These are phyloP conservation scores for Ichneumoninae sp. DNA, from an alignment of 2,888 invertebrate species.

Conservation along the genomic window DNA sequence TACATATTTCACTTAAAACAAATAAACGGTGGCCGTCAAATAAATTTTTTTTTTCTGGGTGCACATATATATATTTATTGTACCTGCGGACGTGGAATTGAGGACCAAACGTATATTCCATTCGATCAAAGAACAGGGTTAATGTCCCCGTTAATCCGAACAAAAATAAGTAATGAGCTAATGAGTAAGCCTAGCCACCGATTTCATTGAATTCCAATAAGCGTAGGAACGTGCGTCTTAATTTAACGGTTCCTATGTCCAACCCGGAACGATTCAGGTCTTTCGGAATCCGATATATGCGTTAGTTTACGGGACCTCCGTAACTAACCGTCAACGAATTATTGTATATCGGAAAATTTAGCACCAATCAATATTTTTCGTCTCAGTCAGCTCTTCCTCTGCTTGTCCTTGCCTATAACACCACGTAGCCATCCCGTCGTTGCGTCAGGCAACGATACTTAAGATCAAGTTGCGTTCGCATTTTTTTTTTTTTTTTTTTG, in stretches of 20 bases:
- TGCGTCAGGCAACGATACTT: too few relatives aligned
- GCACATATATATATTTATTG: too few relatives aligned
- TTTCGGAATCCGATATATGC: neutral
- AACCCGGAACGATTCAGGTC: neutral
- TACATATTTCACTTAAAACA: too few relatives aligned
- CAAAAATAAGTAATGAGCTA: conserved; percentile 16
- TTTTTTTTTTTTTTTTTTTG: too few relatives aligned
- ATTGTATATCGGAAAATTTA: neutral
- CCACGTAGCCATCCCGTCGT: too few relatives aligned
- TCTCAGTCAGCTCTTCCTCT: too few relatives aligned
- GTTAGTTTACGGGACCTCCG: neutral
- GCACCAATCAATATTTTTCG: too few relatives aligned
- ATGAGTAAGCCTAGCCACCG: neutral
- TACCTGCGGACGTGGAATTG: neutral
- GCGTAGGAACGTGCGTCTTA: conserved; percentile 68
- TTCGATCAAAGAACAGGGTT: neutral
- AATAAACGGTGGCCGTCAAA: too few relatives aligned
- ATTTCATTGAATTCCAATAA: conserved; percentile 49
- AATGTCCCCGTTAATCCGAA: conserved; percentile 37
- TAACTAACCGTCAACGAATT: neutral
- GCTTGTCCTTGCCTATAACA: too few relatives aligned
- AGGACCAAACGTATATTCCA: neutral
- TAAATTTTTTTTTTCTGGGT: too few relatives aligned
- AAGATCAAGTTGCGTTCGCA: too few relatives aligned
- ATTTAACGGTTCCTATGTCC: conserved; percentile 74